Conservation (phyloP, 2,113 vertebrate species). For the Macrotus californicus region DNA sequence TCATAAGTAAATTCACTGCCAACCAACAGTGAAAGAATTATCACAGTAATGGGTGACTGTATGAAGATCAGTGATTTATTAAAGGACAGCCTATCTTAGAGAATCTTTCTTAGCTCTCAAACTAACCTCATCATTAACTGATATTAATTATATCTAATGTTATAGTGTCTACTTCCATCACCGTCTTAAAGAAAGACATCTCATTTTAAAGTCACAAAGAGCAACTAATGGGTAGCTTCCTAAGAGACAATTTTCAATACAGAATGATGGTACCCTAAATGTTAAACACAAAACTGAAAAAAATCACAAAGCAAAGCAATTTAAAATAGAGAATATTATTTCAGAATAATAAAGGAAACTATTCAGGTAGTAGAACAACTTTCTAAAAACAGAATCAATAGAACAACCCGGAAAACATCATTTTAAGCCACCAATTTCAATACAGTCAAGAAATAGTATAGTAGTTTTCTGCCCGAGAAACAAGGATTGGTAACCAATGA, state of each 20-base stretch:
- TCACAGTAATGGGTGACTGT: neutral
- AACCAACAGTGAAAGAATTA: neutral
- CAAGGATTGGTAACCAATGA: neutral
- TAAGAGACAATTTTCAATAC: neutral
- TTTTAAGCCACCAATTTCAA: neutral
- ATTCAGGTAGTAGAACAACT: neutral
- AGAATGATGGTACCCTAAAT: neutral
- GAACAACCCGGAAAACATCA: neutral
- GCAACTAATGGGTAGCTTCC: neutral
- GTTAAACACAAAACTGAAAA: neutral
- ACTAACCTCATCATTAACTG: neutral
- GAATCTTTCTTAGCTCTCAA: neutral
- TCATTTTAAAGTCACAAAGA: neutral
- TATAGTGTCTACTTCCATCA: neutral
- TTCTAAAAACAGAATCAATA: conserved; percentile 12
- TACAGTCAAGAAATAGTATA: neutral
- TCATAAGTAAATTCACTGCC: neutral
- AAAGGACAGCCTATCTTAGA: neutral
- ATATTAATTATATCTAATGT: neutral
- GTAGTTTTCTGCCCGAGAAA: neutral
- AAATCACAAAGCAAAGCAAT: neutral
- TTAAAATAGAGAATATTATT: conserved; percentile 14
- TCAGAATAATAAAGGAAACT: conserved; percentile 12
- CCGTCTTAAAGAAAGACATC: neutral
- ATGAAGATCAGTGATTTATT: neutral